These are phyloP conservation scores for Trissolcus basalis DNA, from an alignment of 1,140 invertebrate species.

Conservation along the genomic window DNA sequence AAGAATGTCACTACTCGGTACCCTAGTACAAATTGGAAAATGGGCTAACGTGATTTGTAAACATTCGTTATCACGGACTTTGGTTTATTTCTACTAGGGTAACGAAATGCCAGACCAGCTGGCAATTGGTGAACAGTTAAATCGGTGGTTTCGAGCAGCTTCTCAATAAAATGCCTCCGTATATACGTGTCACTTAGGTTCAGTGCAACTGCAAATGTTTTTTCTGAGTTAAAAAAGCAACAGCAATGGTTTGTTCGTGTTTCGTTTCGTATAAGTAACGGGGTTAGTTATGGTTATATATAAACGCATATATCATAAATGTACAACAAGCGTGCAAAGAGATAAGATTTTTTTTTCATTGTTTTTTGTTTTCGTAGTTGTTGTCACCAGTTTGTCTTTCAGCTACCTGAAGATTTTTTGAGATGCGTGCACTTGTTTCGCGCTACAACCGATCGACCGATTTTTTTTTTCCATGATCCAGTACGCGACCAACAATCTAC, in stretches of 20 bases:
- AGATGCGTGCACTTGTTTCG: not conserved
- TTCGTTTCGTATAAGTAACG: not conserved
- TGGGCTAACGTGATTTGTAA: too few relatives aligned
- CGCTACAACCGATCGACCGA: not conserved
- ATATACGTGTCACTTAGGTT: conserved; percentile 53
- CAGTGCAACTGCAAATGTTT: conserved; percentile 9
- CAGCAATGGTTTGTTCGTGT: not conserved
- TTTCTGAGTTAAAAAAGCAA: not conserved
- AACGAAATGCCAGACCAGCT: too few relatives aligned
- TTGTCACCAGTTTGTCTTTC: not conserved
- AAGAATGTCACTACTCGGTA: conserved; percentile 72
- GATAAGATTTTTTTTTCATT: conserved; percentile 38
- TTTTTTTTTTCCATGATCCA: conserved; percentile 2
- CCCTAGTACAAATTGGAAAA: too few relatives aligned
- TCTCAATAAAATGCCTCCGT: conserved; percentile 77
- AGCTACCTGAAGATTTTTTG: too few relatives aligned
- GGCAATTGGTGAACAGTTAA: conserved; percentile 40
- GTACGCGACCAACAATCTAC: conserved; percentile 19
- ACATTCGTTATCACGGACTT: too few relatives aligned
- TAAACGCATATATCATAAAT: not conserved
- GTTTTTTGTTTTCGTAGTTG: too few relatives aligned
- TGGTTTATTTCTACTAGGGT: too few relatives aligned
- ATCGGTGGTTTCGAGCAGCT: conserved; percentile 65
- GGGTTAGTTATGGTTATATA: not conserved
- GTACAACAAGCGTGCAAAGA: conserved; percentile 65